Percentiles rank a stretch among this genome's conserved stretches.
Conservation (phyloP, 2,888 invertebrate species). For the Therioaphis trifolii region DNA sequence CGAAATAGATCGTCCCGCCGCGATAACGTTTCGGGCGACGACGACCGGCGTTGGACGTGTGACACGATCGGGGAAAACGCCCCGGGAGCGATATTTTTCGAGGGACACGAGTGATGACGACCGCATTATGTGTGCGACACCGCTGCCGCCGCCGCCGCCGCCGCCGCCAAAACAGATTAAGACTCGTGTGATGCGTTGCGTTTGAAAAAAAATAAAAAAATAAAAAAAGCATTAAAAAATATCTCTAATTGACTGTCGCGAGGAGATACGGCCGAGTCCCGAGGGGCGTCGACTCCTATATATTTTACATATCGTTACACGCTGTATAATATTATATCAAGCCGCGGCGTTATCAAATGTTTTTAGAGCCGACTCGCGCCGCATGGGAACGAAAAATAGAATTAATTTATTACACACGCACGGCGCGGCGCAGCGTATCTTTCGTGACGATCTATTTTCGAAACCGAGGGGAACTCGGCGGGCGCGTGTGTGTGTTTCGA, state of each 20-base stretch:
- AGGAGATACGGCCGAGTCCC: not conserved
- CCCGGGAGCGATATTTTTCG: too few relatives aligned
- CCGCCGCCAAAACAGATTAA: not conserved
- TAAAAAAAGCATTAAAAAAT: not conserved
- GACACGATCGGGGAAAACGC: too few relatives aligned
- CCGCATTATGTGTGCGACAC: too few relatives aligned
- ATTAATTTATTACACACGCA: constrained; percentile 45
- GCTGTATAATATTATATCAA: not conserved
- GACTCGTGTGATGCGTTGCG: not conserved
- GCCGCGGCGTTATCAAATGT: constrained; percentile 2
- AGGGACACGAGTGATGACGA: too few relatives aligned
- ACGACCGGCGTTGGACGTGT: too few relatives aligned
- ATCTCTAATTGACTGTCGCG: constrained; percentile 19
- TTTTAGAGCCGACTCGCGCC: constrained; percentile 5
- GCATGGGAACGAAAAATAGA: constrained; percentile 44
- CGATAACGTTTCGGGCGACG: not conserved
- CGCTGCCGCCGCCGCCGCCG: not conserved
- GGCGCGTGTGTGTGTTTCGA: not conserved
- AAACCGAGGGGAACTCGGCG: not conserved
- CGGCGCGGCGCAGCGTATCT: not conserved
- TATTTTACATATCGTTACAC: not conserved
- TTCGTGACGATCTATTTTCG: constrained; percentile 27
- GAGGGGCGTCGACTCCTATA: constrained; percentile 1
- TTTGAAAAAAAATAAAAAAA: not conserved
- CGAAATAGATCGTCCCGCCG: not conserved